A percentile compares a stretch with the other conserved stretches of the same genome.
phyloP scores from a whole-genome alignment of 2,888 invertebrate species.

The Seira sanloemensis region DNA sequence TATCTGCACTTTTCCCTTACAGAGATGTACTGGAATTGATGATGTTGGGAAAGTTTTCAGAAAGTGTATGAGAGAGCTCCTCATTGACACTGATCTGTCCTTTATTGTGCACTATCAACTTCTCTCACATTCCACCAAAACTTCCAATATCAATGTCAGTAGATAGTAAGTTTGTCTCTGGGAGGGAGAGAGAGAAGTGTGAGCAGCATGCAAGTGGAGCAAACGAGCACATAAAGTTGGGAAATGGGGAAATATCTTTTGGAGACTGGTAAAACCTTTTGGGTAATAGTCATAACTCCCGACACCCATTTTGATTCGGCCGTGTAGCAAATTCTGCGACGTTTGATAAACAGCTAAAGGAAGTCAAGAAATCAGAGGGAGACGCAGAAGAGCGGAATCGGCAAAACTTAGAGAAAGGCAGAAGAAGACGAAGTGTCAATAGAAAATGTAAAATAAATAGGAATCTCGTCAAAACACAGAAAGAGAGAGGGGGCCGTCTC shows the following conservation, averaged over 20 bases:
- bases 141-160: slow-evolving; percentile 6
- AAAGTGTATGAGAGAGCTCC: background rate
- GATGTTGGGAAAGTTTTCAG: background rate
- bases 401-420: slow-evolving; percentile 2
- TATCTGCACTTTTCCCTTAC: background rate
- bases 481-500: background rate
- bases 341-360: slow-evolving; percentile 6
- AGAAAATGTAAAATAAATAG: slow-evolving; percentile 62
- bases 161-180: no score
- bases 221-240: no score
- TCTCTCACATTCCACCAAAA: background rate
- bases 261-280: no score
- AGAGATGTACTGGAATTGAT: background rate
- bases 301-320: slow-evolving; percentile 2
- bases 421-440: slow-evolving; percentile 32
- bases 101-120: slow-evolving; percentile 7
- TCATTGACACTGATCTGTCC: slow-evolving; percentile 19
- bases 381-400: background rate
- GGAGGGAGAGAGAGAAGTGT: no score
- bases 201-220: no score
- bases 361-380: background rate
- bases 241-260: no score
- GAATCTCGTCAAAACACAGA: slow-evolving; percentile 49
- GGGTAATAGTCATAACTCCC: background rate
- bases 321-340: background rate